phyloP scores from a whole-genome alignment of 2,888 invertebrate species.

The Acrocyrtus sp. region DNA sequence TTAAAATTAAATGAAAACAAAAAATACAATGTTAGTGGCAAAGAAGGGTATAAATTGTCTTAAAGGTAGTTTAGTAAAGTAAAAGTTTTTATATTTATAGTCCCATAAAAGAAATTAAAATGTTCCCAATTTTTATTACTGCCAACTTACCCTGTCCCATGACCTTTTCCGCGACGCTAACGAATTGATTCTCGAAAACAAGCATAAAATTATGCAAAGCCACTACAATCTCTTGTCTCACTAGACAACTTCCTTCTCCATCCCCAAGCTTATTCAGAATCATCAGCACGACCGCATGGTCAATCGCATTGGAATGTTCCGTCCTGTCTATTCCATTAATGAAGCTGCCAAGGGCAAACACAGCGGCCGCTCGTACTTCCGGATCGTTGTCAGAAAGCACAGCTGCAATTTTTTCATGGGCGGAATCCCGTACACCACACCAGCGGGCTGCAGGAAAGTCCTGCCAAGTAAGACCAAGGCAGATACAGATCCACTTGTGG shows the following conservation, averaged over 20 bases:
- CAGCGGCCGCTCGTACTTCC: constrained; percentile 93
- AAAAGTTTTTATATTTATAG: no score
- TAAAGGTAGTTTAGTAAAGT: no score
- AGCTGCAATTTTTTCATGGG: constrained; percentile 93
- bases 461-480: constrained; percentile 91
- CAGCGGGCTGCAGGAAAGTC: constrained; percentile 89
- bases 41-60: no score
- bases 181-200: constrained; percentile 88
- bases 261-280: constrained; percentile 78
- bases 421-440: constrained; percentile 94
- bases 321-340: constrained; percentile 85
- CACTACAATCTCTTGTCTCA: constrained; percentile 86
- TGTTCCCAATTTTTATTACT: no score
- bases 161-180: constrained; percentile 71
- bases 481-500: constrained; percentile 91
- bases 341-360: constrained; percentile 94
- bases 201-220: constrained; percentile 88
- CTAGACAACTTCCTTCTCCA: constrained; percentile 87
- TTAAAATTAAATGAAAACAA: no score
- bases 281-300: constrained; percentile 90
- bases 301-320: constrained; percentile 93
- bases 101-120: no score
- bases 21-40: no score
- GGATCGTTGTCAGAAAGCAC: constrained; percentile 84
- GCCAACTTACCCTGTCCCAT: constrained; percentile 46